Evolutionary conservation across 2,797 vertebrate genomes (phyloP), one percentile per base, ranked within the genome.

Genomic region (Apodemus agrarius): DNA sequence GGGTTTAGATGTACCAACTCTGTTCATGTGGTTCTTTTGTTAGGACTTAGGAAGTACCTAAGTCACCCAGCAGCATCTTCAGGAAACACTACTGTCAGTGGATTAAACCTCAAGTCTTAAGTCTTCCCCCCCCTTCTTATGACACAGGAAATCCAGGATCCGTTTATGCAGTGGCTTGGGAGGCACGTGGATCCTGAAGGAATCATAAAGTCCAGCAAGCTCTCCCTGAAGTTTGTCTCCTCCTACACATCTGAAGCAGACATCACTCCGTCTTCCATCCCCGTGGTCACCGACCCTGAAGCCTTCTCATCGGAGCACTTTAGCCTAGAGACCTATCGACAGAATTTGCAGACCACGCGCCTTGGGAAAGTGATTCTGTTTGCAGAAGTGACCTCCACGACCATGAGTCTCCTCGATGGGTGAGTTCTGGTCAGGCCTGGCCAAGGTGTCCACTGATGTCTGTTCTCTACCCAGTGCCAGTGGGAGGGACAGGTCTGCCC

Each of bases 371-470:
- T 98, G 1, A 16, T 99, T 75, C 98, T 99, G 46, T 99, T 99
- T 24, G 94, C 99, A 0, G 99, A 99, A 91, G 99, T 99, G 24
- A 98, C 98, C 14, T 97, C 99, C 0, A 99, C 99, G 0, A 99
- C 99, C 61, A 99, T 99, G 99, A 98, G 98, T 93, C 98, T 99
- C 43, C 98, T 99, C 79, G 99, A 99, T 0, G 99, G 99, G 99
- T 99, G 98, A 99, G 98, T 61, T 6, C 31, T 7, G 40, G 63
- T 6, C 11, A 12, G 63, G 21, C 12, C 82, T 7, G 46, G 81
- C 2, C 0, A 29, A 19, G n/a, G 63, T 57, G 61, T 21, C 54
- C 26, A 11, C 40, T 31, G 72, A 1, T 12, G 8, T 26, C n/a
- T 31, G 16, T 65, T 43, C 37, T 75, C 54, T 85, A 3, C 52